Percentiles rank a stretch among this genome's conserved stretches.
Conservation (phyloP, 30 jellyfish, hydroid and myxozoan species). For the Turritopsis rubra region DNA sequence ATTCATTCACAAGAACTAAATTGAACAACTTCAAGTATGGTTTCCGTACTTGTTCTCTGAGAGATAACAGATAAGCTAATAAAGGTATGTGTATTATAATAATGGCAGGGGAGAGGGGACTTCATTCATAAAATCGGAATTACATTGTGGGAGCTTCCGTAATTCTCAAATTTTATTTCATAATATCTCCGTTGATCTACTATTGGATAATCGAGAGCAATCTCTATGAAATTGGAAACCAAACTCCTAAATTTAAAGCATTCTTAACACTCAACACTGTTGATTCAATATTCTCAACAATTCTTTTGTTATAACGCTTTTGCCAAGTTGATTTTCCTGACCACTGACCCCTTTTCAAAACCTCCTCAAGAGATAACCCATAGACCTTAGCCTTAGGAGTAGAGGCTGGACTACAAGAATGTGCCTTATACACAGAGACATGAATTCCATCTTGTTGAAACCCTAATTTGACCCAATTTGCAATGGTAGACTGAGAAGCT, state of each 20-base stretch:
- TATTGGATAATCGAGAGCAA: background rate
- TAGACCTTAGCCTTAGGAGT: slow-evolving; percentile 20
- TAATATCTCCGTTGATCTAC: background rate
- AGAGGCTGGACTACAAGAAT: slow-evolving; percentile 27
- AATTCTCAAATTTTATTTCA: background rate
- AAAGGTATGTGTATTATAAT: background rate
- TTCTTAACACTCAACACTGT: background rate
- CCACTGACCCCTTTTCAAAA: slow-evolving; percentile 42
- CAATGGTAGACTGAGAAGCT: too few relatives aligned
- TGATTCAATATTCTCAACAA: background rate
- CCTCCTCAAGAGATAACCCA: slow-evolving; percentile 27
- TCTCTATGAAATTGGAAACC: background rate
- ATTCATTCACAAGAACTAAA: background rate
- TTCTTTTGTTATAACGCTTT: slow-evolving; percentile 16
- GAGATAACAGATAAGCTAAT: background rate
- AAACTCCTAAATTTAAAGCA: background rate
- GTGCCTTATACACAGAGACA: background rate
- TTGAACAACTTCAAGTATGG: background rate
- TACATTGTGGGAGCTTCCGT: background rate
- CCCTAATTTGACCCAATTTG: background rate
- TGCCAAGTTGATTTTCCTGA: slow-evolving; percentile 49
- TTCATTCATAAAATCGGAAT: background rate
- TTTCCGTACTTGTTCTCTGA: background rate
- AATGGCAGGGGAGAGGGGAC: background rate
- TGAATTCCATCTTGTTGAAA: background rate